Evolutionary conservation across 1,140 invertebrate species (phyloP).

Genomic region (Drosophila navojoa): DNA sequence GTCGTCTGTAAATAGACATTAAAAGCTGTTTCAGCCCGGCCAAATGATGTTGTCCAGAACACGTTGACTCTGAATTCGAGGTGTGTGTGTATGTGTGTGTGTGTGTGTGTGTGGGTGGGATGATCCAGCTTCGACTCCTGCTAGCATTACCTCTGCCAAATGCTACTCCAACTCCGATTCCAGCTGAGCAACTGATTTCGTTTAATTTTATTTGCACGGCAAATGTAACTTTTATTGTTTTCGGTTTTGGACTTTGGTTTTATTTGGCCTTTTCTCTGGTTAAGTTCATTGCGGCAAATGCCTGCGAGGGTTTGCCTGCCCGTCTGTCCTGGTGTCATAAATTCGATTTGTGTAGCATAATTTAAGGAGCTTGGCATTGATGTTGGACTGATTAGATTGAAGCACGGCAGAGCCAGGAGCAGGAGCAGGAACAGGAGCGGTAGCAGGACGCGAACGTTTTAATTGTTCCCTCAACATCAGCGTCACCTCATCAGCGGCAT

Average conservation of each 20-base stretch:
- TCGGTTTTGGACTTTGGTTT: slow-evolving; percentile 76
- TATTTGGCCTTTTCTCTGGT: slow-evolving; percentile 39
- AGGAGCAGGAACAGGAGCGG: neutral
- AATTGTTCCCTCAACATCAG: slow-evolving; percentile 66
- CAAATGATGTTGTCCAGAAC: slow-evolving; percentile 43
- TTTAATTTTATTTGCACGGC: slow-evolving; percentile 75
- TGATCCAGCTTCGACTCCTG: neutral
- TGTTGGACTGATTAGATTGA: slow-evolving; percentile 76
- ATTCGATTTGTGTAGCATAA: slow-evolving; percentile 82
- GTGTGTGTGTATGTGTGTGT: slow-evolving; percentile 46
- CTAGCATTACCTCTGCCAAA: neutral
- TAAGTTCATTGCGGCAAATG: slow-evolving; percentile 54
- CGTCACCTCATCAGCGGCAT: slow-evolving; percentile 83
- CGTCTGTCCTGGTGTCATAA: slow-evolving; percentile 67
- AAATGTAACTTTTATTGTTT: slow-evolving; percentile 82
- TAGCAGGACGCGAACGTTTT: slow-evolving; percentile 45
- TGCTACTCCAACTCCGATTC: neutral
- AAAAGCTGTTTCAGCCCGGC: slow-evolving; percentile 43
- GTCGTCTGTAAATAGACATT: slow-evolving; percentile 78
- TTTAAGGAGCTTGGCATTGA: slow-evolving; percentile 74
- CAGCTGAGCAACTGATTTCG: slow-evolving; percentile 55
- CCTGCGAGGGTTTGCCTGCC: slow-evolving; percentile 6
- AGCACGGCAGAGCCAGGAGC: slow-evolving; percentile 33
- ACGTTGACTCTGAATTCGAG: slow-evolving; percentile 41
- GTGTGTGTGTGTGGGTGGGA: slow-evolving; percentile 40